Percentiles rank a stretch among this genome's conserved stretches.
Conservation (phyloP, 2,797 vertebrate genomes). For the Ispidina picta region DNA sequence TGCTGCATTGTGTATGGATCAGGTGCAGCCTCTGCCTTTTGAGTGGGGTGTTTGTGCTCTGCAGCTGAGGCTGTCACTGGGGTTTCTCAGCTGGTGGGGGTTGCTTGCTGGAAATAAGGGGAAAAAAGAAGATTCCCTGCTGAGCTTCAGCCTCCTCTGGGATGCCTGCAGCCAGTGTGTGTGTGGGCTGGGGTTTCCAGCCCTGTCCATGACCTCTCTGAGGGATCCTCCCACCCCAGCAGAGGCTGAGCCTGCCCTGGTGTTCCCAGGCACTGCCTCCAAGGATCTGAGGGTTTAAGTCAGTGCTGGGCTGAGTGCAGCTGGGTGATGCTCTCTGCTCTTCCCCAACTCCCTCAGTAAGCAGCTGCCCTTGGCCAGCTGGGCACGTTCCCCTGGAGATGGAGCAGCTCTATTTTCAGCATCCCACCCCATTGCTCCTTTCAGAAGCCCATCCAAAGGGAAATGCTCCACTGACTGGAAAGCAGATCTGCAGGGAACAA, state of each 20-base stretch:
- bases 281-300: neutral
- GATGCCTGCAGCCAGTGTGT: rapidly evolving
- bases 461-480: neutral
- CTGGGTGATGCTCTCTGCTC: neutral
- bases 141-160: neutral
- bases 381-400: neutral
- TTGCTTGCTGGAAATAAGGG: neutral
- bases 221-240: neutral
- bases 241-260: neutral
- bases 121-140: neutral
- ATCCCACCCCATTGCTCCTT: neutral
- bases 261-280: neutral
- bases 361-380: neutral
- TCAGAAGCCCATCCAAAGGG: neutral
- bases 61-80: rapidly evolving
- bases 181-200: neutral
- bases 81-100: neutral
- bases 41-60: too few species aligned
- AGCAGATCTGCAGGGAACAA: neutral
- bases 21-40: neutral
- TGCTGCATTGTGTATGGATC: neutral
- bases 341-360: neutral
- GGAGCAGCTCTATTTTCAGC: neutral
- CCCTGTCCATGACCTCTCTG: neutral
- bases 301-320: rapidly evolving